Base-by-base conservation (phyloP, 2,113 vertebrate genomes). In the Arvicanthis niloticus region DNA sequence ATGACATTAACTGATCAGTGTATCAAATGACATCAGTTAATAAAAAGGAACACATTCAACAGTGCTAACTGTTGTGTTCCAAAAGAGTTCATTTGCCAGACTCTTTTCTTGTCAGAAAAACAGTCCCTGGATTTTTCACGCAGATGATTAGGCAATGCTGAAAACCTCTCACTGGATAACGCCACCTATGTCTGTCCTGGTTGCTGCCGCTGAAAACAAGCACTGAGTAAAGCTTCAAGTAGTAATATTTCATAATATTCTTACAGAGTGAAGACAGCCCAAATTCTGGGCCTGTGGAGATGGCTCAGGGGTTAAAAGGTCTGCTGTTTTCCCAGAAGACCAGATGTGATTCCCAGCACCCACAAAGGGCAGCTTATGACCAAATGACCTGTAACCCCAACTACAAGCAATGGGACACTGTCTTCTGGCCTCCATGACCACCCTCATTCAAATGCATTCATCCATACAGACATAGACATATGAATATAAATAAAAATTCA, bases 71-170 rank as follows among this genome's bases (percentile, higher is more conserved):
- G 15, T 26, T 13, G 67, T 96, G 37, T 70, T 37, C 1, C 80
- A 65, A 76, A 89, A 75, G 3, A 53, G 68, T n/a, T 94, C 51
- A 67, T 24, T 89, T 75, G 26, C 58, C 90, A 93, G 21, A 31
- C 29, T 72, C 96, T 82, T 94, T 22, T 42, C 31, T 22, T 22
- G 22, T 31, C 70, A 86, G 67, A 7, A 76, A 95, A 90, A 92
- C 1, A 12, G 87, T 92, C 67, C 12, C 58, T 70, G 91, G 78
- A 51, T 82, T 87, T 78, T 89, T 85, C 16, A 77, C 60, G 11
- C 22, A 31, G 5, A 82, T 72, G 82, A 92, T 70, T 84, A 67
- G 24, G 3, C 89, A 75, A 42, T 91, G 6, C 13, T 91, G 29
- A 53, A 91, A 58, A 45, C 75, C 6, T 82, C 60, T 87, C n/a